A percentile compares a stretch with the other conserved stretches of the same genome.
Conservation (phyloP, 1,140 invertebrate genomes). For the Drosophila pectinifera region DNA sequence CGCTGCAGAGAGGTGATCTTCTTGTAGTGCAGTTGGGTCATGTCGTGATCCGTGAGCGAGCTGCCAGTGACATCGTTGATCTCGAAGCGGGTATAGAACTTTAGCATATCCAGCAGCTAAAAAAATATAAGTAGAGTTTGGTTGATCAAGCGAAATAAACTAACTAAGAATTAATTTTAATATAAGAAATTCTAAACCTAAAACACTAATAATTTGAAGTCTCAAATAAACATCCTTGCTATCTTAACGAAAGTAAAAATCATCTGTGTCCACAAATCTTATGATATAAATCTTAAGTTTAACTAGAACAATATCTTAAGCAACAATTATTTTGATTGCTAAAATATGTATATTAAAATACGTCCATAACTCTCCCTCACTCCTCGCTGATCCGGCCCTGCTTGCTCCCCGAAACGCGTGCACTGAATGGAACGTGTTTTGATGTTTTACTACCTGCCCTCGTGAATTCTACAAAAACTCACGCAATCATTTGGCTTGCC, state of each 20-base stretch:
- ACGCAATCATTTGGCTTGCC: slow-evolving; percentile 22
- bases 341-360: too few species aligned
- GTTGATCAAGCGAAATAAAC: slow-evolving; percentile 7
- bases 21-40: slow-evolving; percentile 96
- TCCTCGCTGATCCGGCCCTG: slow-evolving; percentile 56
- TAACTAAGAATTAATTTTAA: background rate
- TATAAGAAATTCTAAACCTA: too few species aligned
- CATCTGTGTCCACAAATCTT: too few species aligned
- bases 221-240: too few species aligned
- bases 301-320: too few species aligned
- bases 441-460: slow-evolving; percentile 59
- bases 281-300: too few species aligned
- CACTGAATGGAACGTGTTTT: slow-evolving; percentile 68
- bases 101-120: slow-evolving; percentile 97
- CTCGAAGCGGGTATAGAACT: slow-evolving; percentile 98
- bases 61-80: slow-evolving; percentile 98
- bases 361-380: background rate
- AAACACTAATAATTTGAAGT: too few species aligned
- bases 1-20: slow-evolving; percentile 96
- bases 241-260: too few species aligned
- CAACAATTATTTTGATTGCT: too few species aligned
- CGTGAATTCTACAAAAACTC: slow-evolving; percentile 62
- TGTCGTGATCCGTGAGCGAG: slow-evolving; percentile 96
- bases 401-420: slow-evolving; percentile 31
- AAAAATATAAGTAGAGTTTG: slow-evolving; percentile 83